Conservation (phyloP, 2,797 vertebrate genomes). For the Ctenopoma multispine region DNA sequence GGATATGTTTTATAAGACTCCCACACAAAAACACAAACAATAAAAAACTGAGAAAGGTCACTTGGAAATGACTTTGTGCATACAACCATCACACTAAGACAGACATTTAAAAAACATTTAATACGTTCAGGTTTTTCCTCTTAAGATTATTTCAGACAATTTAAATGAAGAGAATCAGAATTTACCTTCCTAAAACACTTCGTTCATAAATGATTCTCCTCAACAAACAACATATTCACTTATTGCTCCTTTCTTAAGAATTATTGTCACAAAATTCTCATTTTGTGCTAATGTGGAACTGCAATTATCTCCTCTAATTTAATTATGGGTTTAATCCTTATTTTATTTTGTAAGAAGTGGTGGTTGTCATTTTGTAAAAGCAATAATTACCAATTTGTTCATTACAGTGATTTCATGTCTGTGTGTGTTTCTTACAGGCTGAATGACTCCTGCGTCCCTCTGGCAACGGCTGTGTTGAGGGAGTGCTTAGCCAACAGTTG, state of each 20-base stretch:
- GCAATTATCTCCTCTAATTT: background rate
- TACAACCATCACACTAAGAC: constrained; percentile 6
- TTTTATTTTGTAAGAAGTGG: background rate
- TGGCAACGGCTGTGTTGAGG: constrained; percentile 87
- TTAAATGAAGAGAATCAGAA: background rate
- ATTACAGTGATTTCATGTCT: background rate
- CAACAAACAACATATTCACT: background rate
- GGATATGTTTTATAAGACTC: constrained; percentile 16
- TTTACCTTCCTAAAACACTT: no score
- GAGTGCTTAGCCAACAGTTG: constrained; percentile 93
- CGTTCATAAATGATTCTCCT: no score
- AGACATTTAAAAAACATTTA: background rate
- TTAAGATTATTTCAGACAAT: background rate
- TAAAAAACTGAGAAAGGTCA: constrained; percentile 9
- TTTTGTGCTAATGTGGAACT: background rate
- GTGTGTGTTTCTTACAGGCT: constrained; percentile 88
- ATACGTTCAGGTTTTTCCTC: background rate
- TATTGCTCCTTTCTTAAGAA: no score
- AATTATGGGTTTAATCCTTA: background rate
- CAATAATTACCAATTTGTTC: background rate
- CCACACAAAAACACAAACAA: background rate
- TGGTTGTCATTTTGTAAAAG: background rate
- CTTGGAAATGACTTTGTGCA: background rate
- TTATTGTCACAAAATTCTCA: background rate
- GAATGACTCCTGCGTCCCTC: constrained; percentile 97